Base-by-base conservation (phyloP, 1,140 invertebrate genomes). In the Apis laboriosa region DNA sequence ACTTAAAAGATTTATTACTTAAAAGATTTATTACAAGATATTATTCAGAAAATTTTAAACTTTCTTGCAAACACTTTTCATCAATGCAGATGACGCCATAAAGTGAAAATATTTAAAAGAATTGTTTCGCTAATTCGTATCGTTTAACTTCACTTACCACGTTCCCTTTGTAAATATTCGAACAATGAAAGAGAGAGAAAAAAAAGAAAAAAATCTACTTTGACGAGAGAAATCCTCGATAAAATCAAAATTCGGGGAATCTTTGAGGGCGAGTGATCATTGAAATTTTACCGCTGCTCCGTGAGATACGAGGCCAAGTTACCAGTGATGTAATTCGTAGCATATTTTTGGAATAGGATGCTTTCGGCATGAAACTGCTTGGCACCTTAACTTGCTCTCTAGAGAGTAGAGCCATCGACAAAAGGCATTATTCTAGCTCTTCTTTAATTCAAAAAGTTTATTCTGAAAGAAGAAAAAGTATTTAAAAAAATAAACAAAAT, bases 261-360 rank as follows among this genome's bases (percentile, higher is more conserved):
- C n/a, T 78, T 80, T 84, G 84, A 77, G 77, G 78, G 81, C 87
- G 84, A 87, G 77, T 85, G 86, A 80, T 77, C 82, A 83, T 74
- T 71, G 61, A 89, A 90, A 91, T 87, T 90, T 83, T 88, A 90
- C 88, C 86, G 88, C 88, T 92, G 87, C 89, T 90, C 88, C 88
- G 88, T 86, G 89, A 84, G 86, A 92, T 85, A 90, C 88, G 90
- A 90, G 88, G 87, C 89, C 85, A 91, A 90, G 90, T 91, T 91
- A 91, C 91, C 91, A 92, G 89, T 91, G 90, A 91, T 87, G 87
- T 89, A 88, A 92, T 90, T 88, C 88, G 85, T 90, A 91, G 88
- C 84, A 78, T 90, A 89, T 88, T 89, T 89, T 89, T 60, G 88
- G 84, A 86, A 92, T 91, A 92, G 89, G 83, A 89, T 90, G 85